Conservation (phyloP, 2,113 vertebrate genomes). For the Sturnira hondurensis region DNA sequence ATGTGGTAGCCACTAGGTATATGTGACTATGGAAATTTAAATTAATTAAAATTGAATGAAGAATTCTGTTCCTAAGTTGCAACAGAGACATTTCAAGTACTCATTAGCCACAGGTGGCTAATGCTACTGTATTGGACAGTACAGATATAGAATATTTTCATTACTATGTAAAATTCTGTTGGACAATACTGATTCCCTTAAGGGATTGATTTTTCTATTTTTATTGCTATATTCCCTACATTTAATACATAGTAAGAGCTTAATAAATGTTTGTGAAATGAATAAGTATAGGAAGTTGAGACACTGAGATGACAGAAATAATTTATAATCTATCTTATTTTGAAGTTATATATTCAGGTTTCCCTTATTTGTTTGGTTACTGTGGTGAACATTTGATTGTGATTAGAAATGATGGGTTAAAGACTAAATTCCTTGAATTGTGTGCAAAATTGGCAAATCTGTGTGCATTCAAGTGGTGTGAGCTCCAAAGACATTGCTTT, state of each 20-base stretch:
- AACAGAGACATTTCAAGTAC: not conserved
- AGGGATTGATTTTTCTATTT: not conserved
- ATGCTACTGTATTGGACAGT: not conserved
- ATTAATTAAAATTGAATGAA: conserved; percentile 2
- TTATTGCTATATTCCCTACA: not conserved
- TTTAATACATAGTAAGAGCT: not conserved
- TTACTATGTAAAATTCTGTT: not conserved
- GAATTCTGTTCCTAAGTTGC: not conserved
- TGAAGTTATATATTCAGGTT: not conserved
- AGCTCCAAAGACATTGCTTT: conserved; percentile 10
- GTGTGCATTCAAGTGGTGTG: not conserved
- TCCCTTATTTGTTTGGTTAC: conserved; percentile 24
- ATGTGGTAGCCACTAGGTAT: not conserved
- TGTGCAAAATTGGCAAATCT: not conserved
- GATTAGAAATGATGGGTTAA: conserved; percentile 41
- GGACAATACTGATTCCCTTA: not conserved
- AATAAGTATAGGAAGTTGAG: not conserved
- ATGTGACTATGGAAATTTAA: not conserved
- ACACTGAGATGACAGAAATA: not conserved
- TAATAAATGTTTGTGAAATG: not conserved
- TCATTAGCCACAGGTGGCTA: not conserved
- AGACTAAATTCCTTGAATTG: conserved; percentile 12
- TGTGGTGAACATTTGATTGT: conserved; percentile 19
- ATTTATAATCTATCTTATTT: conserved; percentile 28
- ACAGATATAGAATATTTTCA: not conserved